A percentile compares a stretch with the other conserved stretches of the same genome.
Evolutionary conservation across 64 coral and sea anemone genomes (phyloP).

Genomic region (Exaiptasia diaphana): DNA sequence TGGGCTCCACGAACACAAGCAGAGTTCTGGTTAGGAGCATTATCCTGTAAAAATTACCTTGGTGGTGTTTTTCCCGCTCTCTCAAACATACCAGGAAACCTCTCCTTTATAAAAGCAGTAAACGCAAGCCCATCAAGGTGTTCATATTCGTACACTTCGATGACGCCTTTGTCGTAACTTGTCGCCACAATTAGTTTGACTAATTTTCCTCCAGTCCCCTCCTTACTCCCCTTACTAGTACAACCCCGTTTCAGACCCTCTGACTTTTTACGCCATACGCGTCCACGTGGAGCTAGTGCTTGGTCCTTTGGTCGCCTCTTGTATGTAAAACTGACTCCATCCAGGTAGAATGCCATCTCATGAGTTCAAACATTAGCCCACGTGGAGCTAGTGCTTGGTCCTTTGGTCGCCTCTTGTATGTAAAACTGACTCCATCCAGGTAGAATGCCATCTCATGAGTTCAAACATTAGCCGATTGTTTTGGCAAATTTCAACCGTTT

Average conservation of each 20-base stretch:
- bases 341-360: slow-evolving; percentile 20
- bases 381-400: background rate
- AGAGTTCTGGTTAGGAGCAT: background rate
- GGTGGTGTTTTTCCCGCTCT: background rate
- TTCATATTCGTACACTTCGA: too few relatives aligned
- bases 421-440: slow-evolving; percentile 17
- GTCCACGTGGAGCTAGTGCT: background rate
- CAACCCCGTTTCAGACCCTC: background rate
- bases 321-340: slow-evolving; percentile 16
- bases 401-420: background rate
- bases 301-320: background rate
- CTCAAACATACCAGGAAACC: background rate
- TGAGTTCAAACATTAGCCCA: slow-evolving; percentile 11
- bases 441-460: background rate
- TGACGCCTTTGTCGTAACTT: too few relatives aligned
- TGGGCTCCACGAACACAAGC: background rate
- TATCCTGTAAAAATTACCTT: background rate
- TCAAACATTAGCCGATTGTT: slow-evolving; percentile 13
- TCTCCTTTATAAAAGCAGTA: too few relatives aligned
- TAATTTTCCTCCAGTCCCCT: too few relatives aligned
- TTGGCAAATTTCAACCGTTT: background rate
- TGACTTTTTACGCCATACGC: background rate
- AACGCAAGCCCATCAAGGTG: too few relatives aligned
- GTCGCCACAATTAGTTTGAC: too few relatives aligned
- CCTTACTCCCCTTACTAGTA: background rate